Evolutionary conservation across 2,113 vertebrate genomes (phyloP).

Genomic region (Melospiza melodia): DNA sequence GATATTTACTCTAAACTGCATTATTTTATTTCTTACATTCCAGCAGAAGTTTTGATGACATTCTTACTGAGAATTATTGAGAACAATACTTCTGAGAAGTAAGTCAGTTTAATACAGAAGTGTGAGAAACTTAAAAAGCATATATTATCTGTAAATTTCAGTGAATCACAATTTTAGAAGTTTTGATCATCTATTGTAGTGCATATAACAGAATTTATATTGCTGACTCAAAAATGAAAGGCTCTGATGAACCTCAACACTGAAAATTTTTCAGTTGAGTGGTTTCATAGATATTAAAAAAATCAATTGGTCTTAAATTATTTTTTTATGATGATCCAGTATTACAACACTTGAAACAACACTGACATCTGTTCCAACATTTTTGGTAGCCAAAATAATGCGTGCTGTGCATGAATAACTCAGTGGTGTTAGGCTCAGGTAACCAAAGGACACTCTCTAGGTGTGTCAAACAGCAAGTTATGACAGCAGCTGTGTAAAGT

Average conservation of each 20-base stretch:
- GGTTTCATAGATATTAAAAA: not conserved
- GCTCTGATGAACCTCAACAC: not conserved
- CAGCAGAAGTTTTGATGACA: not conserved
- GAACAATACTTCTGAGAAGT: not conserved
- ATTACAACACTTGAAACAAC: not conserved
- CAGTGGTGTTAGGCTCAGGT: not conserved
- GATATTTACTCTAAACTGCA: not conserved
- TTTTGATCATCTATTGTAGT: not conserved
- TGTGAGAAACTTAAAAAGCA: not conserved
- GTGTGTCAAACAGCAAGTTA: conserved; percentile 28
- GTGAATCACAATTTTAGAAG: not conserved
- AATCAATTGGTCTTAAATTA: not conserved
- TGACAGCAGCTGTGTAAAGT: not conserved
- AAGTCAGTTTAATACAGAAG: not conserved
- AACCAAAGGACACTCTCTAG: conserved; percentile 2
- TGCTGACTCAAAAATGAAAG: not conserved
- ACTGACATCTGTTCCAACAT: not conserved
- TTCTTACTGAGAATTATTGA: not conserved
- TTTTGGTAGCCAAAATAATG: not conserved
- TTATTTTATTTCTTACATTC: not conserved
- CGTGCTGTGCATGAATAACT: not conserved
- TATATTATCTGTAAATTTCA: not conserved
- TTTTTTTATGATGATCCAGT: not conserved
- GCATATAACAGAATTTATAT: not conserved
- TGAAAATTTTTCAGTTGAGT: not conserved